These are phyloP conservation scores for Pundamilia nyererei DNA, from an alignment of 2,113 vertebrate genomes.

Conservation along the genomic window DNA sequence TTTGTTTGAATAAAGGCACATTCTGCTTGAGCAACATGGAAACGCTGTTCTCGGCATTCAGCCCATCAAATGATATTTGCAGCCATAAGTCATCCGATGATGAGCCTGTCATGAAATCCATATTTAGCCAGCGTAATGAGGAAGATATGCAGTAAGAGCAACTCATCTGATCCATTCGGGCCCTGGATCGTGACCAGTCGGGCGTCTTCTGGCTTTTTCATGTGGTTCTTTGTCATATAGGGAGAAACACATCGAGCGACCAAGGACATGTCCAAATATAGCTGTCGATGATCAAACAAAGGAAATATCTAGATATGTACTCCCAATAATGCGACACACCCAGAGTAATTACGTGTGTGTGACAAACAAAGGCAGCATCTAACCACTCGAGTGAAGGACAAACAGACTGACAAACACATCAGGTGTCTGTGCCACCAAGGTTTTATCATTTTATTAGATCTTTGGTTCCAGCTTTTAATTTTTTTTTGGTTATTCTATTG, in stretches of 20 bases:
- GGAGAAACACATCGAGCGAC: neutral
- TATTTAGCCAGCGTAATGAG: conserved; percentile 21
- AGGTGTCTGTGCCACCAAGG: neutral
- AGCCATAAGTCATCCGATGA: neutral
- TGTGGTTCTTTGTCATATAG: neutral
- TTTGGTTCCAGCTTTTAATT: neutral
- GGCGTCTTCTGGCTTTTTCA: neutral
- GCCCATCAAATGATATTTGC: neutral
- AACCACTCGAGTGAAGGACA: neutral
- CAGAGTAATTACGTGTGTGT: neutral
- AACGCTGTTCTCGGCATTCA: neutral
- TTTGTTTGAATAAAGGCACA: neutral
- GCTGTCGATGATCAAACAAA: neutral
- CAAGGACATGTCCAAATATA: neutral
- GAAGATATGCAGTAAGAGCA: conserved; percentile 11
- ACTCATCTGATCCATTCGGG: neutral
- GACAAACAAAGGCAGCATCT: neutral
- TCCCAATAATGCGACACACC: neutral
- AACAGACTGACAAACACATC: neutral
- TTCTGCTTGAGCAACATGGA: neutral
- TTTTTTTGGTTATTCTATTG: neutral
- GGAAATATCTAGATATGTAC: neutral
- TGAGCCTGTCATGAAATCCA: neutral
- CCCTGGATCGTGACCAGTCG: neutral
- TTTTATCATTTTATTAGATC: neutral